These are phyloP conservation scores for Tribolium castaneum DNA, from an alignment of 1,140 invertebrate genomes.

Conservation along the genomic window DNA sequence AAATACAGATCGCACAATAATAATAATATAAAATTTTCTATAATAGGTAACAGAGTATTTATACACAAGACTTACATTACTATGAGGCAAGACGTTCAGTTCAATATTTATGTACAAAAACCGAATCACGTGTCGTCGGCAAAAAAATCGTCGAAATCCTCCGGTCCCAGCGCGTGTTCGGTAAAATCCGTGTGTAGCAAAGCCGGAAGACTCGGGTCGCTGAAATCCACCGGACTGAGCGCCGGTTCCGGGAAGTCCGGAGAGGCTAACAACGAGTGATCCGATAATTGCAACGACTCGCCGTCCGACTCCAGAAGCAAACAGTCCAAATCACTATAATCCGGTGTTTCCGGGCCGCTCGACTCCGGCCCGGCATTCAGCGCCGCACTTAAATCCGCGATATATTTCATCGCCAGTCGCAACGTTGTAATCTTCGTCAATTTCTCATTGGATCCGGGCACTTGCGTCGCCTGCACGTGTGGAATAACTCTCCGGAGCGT, in stretches of 20 bases:
- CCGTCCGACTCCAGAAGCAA: conserved; percentile 69
- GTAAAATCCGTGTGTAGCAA: conserved; percentile 60
- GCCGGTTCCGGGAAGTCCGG: conserved; percentile 61
- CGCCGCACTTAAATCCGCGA: conserved; percentile 71
- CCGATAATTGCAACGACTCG: conserved; percentile 66
- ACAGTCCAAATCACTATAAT: conserved; percentile 63
- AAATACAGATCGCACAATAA: conserved; percentile 43
- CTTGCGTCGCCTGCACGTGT: conserved; percentile 63
- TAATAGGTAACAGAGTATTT: conserved; percentile 50
- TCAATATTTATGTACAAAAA: conserved; percentile 13
- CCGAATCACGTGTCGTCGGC: conserved; percentile 53
- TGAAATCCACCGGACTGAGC: conserved; percentile 59
- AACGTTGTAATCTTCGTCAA: conserved; percentile 90
- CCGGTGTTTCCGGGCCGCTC: conserved; percentile 38
- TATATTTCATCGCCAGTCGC: conserved; percentile 88
- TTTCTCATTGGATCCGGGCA: conserved; percentile 72
- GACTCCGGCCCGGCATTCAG: conserved; percentile 53
- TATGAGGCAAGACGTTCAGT: conserved; percentile 48
- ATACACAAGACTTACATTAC: conserved; percentile 45
- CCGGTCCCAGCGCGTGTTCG: conserved; percentile 53
- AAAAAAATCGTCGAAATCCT: conserved; percentile 61
- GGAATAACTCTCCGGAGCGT: conserved; percentile 81
- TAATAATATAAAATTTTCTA: conserved; percentile 41
- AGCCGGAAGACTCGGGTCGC: conserved; percentile 57
- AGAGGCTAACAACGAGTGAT: conserved; percentile 60